These are phyloP conservation scores for Glaucopsyche alexis DNA, from an alignment of 2,888 invertebrate genomes.

Conservation along the genomic window DNA sequence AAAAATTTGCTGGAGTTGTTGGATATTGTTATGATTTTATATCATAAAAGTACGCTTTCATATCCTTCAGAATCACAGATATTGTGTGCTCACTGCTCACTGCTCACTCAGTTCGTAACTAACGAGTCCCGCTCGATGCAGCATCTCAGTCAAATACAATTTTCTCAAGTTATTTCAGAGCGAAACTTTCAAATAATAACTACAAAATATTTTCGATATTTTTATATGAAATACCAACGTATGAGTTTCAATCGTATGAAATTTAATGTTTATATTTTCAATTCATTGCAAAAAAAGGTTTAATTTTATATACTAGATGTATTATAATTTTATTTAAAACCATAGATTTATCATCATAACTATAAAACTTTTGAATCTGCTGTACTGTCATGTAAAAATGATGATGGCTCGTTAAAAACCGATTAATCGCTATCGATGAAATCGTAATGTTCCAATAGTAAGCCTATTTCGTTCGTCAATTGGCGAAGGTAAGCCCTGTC, in stretches of 20 bases:
- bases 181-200: background rate
- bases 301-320: too few relatives aligned
- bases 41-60: too few relatives aligned
- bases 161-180: background rate
- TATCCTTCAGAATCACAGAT: too few relatives aligned
- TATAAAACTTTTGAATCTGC: background rate
- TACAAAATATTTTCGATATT: conserved; percentile 1
- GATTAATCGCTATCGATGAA: background rate
- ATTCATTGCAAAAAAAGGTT: background rate
- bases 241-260: background rate
- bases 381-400: background rate
- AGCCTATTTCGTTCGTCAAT: background rate
- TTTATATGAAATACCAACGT: background rate
- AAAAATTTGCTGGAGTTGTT: too few relatives aligned
- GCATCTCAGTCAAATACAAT: background rate
- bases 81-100: too few relatives aligned
- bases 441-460: background rate
- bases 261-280: background rate
- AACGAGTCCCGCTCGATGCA: background rate
- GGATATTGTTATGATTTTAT: too few relatives aligned
- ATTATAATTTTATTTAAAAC: background rate
- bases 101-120: background rate
- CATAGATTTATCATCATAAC: background rate
- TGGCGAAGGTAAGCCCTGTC: background rate
- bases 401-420: background rate